Conservation (phyloP, 2,888 invertebrate genomes). For the Cerceris rybyensis region DNA sequence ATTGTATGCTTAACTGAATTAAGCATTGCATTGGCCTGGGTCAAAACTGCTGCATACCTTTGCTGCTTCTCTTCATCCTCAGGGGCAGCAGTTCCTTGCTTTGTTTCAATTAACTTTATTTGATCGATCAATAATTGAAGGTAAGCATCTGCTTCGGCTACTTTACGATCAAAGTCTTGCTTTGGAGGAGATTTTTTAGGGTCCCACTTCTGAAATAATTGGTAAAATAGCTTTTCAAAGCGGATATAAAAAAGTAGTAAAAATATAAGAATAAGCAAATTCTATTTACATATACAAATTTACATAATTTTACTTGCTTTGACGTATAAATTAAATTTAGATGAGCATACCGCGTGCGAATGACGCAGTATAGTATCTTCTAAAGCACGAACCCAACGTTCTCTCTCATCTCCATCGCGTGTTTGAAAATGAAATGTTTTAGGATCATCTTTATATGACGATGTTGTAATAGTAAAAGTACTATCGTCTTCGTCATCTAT, state of each 20-base stretch:
- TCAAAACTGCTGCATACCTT: slow-evolving; percentile 73
- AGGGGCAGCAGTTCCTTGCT: slow-evolving; percentile 64
- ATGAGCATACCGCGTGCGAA: slow-evolving; percentile 84
- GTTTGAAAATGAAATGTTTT: slow-evolving; percentile 99
- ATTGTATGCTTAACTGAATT: slow-evolving; percentile 99
- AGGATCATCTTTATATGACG: slow-evolving; percentile 90
- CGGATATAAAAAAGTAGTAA: slow-evolving; percentile 4
- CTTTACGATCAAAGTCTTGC: slow-evolving; percentile 90
- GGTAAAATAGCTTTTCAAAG: not conserved
- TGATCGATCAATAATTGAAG: slow-evolving; percentile 97
- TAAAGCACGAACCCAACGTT: slow-evolving; percentile 97
- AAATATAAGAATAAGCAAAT: not conserved
- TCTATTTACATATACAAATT: slow-evolving; percentile 1
- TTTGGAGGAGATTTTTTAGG: slow-evolving; percentile 84
- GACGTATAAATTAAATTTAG: not conserved
- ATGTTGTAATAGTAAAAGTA: slow-evolving; percentile 96
- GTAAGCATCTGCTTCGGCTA: slow-evolving; percentile 97
- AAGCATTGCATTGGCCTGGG: slow-evolving; percentile 89
- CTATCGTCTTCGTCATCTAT: slow-evolving; percentile 99
- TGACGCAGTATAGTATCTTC: slow-evolving; percentile 97
- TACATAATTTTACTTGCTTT: not conserved
- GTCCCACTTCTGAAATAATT: slow-evolving; percentile 82
- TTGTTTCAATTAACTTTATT: slow-evolving; percentile 86
- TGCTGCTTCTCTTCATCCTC: slow-evolving; percentile 72
- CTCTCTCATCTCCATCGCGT: slow-evolving; percentile 95